Base-by-base conservation (phyloP, 2,797 vertebrate species). In the Podargus strigoides region DNA sequence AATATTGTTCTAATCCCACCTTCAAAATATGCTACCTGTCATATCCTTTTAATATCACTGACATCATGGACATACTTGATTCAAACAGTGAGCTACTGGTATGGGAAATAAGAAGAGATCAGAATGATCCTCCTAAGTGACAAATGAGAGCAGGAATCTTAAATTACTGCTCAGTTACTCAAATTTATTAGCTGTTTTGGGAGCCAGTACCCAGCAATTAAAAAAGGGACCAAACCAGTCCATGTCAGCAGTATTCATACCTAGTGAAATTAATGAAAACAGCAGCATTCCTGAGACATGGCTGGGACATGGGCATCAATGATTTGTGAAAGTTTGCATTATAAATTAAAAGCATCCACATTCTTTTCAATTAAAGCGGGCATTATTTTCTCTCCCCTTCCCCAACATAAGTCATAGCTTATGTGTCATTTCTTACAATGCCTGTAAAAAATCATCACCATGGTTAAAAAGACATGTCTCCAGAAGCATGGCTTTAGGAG, bases 391-490 rank as follows among this genome's bases (percentile, higher is more conserved):
- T 52, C n/a, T 78, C 24, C 27, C 50, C 22, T 49, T 55, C 63
- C 42, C 39, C 82, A 75, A 70, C 26, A 7, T 67, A 85, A 92
- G 53, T 37, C 26, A 28, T 62, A 88, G 34, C 58, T 95, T 79
- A 50, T 74, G 49, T 59, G n/a, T 62, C 63, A 73, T 89, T 79
- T 81, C 74, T 70, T 76, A 53, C 50, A 74, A 58, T 47, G 32
- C 37, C 84, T 94, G 68, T 44, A 88, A 94, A 95, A 95, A 94
- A 85, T 62, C 73, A 66, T 81, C 85, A 53, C 68, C 30, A 6
- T 41, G 49, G 69, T 90, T 91, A 94, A 95, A 93, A 85, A 91
- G 68, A 85, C 30, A 39, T 27, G 30, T 70, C n/a, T 75, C 69
- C 21, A 6, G 77, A 95, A 95, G 60, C 55, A 94, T 0, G 36